Evolutionary conservation across 2,888 invertebrate species (phyloP), one percentile per base, ranked within the genome.

Genomic region (Tineola bisselliella): DNA sequence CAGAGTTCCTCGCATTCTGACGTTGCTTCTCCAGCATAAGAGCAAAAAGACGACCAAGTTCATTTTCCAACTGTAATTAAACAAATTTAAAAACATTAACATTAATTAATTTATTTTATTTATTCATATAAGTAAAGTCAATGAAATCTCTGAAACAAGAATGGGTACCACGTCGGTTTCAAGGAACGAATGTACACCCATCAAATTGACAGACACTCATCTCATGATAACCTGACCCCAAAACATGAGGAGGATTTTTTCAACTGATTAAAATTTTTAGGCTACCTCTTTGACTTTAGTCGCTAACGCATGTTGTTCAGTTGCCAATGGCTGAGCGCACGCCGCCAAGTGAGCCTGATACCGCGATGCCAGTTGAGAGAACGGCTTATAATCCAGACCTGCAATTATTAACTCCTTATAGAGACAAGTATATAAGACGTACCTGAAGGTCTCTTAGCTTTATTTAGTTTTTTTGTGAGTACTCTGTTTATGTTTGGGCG

Each of bases 301-400:
- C 17, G 92, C 91, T 0, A 97, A 75, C 60, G 88, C 88, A 65
- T 91, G 90, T 74, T 98, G 95, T 63, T 96, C 95, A 0, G 90
- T 89, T 0, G 95, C 92, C 0, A 97, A 90, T 44, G 93, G 90
- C 66, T 93, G 94, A 0, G 97, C 94, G 70, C 94, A 93, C 31
- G 92, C 90, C 58, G 93, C 92, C 12, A 96, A 80, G 72, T 97
- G 96, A 3, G 93, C 93, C 68, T 97, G 96, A 79, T 94, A 94
- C 0, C 96, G 88, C 0, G 91, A 84, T 67, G 95, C 94, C 48
- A 97, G 84, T 62, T 93, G 91, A 43, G 93, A 89, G 72, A 71
- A 90, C 71, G 66, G 93, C 81, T 73, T 79, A 69, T 66, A 84
- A 66, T 72, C 90, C 15, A 87, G 63, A 1, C 86, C 87, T 86